Percentiles rank a stretch among this genome's conserved stretches.
Evolutionary conservation across 2,888 invertebrate species (phyloP).

Genomic region (Eledona agricola): DNA sequence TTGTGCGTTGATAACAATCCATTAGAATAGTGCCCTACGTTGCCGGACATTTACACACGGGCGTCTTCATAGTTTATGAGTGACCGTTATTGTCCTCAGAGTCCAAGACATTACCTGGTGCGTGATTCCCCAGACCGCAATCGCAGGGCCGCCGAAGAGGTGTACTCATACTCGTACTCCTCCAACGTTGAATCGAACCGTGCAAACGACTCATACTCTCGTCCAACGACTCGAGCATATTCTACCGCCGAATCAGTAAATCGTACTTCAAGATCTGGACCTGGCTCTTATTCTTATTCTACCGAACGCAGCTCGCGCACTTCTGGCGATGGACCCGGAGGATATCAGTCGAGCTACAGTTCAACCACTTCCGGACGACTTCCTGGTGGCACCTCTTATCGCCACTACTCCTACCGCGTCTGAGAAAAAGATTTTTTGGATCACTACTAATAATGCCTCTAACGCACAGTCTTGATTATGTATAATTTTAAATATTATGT

Average conservation of each 20-base stretch:
- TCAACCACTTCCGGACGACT: conserved; percentile 81
- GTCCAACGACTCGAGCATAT: conserved; percentile 73
- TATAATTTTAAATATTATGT: no score
- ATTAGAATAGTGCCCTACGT: no score
- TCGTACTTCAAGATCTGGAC: conserved; percentile 70
- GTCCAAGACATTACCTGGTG: conserved; percentile 88
- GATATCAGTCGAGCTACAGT: conserved; percentile 81
- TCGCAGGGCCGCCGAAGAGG: conserved; percentile 79
- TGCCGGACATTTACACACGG: no score
- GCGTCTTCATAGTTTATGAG: conserved; percentile 5
- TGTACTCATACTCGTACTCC: conserved; percentile 86
- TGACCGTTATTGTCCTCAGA: conserved; percentile 71
- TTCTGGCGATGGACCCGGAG: conserved; percentile 78
- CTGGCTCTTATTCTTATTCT: conserved; percentile 75
- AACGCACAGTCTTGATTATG: no score
- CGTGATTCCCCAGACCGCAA: conserved; percentile 76
- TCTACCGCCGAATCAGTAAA: conserved; percentile 74
- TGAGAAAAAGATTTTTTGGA: conserved; percentile 66
- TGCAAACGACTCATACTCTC: conserved; percentile 66
- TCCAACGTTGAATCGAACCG: conserved; percentile 67
- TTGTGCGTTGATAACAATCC: no score
- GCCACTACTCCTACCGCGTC: conserved; percentile 88
- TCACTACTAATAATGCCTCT: no score
- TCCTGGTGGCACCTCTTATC: conserved; percentile 83
- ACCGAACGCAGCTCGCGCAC: conserved; percentile 77